Conservation (phyloP, 2,797 vertebrate genomes). For the Hephaestus fuliginosus region DNA sequence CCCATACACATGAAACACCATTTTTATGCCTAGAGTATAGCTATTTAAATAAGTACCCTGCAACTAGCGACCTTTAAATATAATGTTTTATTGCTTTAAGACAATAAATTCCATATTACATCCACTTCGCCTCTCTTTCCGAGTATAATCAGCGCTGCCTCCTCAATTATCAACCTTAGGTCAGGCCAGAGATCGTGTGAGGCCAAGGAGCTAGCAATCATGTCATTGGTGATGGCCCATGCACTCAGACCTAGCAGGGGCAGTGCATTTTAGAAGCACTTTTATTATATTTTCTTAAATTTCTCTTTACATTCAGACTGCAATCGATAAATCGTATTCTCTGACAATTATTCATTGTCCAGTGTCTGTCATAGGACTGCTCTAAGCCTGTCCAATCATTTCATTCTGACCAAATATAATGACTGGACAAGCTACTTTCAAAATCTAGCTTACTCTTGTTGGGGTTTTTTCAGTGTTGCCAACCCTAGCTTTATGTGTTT, state of each 20-base stretch:
- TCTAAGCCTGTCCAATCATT: too few relatives aligned
- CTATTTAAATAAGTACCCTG: background rate
- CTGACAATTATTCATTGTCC: too few relatives aligned
- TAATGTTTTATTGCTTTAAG: background rate
- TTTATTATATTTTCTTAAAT: too few relatives aligned
- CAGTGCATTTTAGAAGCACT: too few relatives aligned
- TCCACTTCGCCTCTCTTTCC: background rate
- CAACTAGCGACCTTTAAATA: background rate
- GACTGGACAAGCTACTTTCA: too few relatives aligned
- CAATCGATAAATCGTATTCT: too few relatives aligned
- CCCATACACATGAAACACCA: background rate
- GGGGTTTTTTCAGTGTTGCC: too few relatives aligned
- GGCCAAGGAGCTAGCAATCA: constrained; percentile 16
- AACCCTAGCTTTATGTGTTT: constrained; percentile 23
- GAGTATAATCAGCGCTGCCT: constrained; percentile 6
- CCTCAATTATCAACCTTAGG: background rate
- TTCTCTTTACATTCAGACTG: too few relatives aligned
- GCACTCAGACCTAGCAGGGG: too few relatives aligned
- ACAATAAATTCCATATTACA: background rate
- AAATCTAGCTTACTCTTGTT: too few relatives aligned
- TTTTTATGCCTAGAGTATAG: background rate
- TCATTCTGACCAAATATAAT: too few relatives aligned
- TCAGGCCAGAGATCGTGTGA: background rate
- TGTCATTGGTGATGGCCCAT: constrained; percentile 1
- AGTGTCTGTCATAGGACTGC: too few relatives aligned